A percentile compares a stretch with the other conserved stretches of the same genome.
Evolutionary conservation across 2,888 invertebrate species (phyloP).

Genomic region (Drosophila basisetae): DNA sequence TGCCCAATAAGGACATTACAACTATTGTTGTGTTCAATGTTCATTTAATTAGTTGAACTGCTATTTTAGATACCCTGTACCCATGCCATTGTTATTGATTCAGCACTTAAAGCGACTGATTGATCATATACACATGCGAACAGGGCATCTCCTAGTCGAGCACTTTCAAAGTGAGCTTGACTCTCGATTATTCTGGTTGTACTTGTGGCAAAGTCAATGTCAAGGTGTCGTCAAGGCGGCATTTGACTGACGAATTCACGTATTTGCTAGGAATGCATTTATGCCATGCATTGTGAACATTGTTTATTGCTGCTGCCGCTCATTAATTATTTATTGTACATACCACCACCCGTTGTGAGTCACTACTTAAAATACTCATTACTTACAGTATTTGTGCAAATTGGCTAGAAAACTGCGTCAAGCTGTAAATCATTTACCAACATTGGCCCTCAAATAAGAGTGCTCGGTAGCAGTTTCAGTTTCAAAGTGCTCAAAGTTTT

Average conservation of each 20-base stretch:
- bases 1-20: constrained; percentile 63
- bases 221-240: constrained; percentile 45
- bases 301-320: constrained; percentile 40
- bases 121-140: neutral
- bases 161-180: neutral
- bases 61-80: neutral
- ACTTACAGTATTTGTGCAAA: constrained; percentile 26
- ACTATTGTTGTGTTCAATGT: constrained; percentile 55
- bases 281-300: constrained; percentile 45
- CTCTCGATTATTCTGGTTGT: constrained; percentile 10
- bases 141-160: constrained; percentile 1
- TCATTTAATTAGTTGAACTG: constrained; percentile 1
- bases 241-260: constrained; percentile 29
- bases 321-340: constrained; percentile 75
- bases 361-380: constrained; percentile 37
- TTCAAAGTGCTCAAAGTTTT: constrained; percentile 25
- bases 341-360: constrained; percentile 50
- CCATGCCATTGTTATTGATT: neutral
- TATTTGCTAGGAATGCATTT: constrained; percentile 47
- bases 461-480: constrained; percentile 3
- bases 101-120: neutral
- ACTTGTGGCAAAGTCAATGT: constrained; percentile 53
- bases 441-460: constrained; percentile 8
- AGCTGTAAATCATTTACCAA: constrained; percentile 16
- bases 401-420: constrained; percentile 20